Evolutionary conservation across 2,888 invertebrate species (phyloP).

Genomic region (Amblyteles armatorius): DNA sequence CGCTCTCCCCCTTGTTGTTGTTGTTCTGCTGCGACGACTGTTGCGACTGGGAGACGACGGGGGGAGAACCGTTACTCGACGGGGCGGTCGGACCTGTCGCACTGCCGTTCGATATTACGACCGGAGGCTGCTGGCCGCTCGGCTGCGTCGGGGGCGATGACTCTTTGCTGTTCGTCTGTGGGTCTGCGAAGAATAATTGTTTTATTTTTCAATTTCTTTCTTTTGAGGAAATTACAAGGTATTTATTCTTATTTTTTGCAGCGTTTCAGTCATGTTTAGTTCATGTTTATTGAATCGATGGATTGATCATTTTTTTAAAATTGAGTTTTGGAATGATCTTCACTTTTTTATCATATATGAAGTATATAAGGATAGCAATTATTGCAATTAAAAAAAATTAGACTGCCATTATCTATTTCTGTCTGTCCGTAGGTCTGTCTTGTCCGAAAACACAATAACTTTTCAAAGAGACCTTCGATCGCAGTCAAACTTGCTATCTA

Average conservation of each 20-base stretch:
- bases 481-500: not conserved
- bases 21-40: conserved; percentile 73
- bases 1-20: conserved; percentile 85
- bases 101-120: conserved; percentile 59
- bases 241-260: not conserved
- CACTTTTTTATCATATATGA: too few relatives aligned
- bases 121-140: conserved; percentile 38
- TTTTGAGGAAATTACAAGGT: not conserved
- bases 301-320: too few relatives aligned
- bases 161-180: conserved; percentile 81
- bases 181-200: conserved; percentile 69
- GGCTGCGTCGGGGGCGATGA: conserved; percentile 77
- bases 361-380: too few relatives aligned
- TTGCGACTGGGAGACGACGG: conserved; percentile 71
- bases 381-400: too few relatives aligned
- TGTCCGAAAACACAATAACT: not conserved
- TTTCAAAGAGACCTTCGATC: not conserved
- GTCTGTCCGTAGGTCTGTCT: not conserved
- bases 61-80: conserved; percentile 72
- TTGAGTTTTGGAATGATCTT: too few relatives aligned
- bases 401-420: too few relatives aligned
- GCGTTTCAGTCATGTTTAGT: too few relatives aligned
- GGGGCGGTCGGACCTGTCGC: conserved; percentile 10
- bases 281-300: too few relatives aligned
- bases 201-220: conserved; percentile 2